Conservation (phyloP, 2,888 invertebrate genomes). For the Agonopterix heracliana region DNA sequence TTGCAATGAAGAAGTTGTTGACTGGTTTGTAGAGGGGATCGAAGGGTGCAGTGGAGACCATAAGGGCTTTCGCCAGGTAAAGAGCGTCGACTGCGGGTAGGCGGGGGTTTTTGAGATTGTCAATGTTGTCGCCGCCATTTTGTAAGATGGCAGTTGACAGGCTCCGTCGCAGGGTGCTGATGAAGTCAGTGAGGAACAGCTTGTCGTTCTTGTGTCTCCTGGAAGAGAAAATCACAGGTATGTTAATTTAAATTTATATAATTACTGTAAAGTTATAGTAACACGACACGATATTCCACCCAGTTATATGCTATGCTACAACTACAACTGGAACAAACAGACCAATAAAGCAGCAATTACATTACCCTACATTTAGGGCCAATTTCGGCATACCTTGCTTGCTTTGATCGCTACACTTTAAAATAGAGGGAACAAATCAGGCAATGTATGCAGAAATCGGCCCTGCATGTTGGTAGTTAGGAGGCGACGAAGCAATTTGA, state of each 20-base stretch:
- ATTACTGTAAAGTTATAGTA: too few species aligned
- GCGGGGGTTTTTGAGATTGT: conserved; percentile 50
- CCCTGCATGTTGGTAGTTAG: too few species aligned
- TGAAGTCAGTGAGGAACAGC: conserved; percentile 80
- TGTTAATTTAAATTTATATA: background rate
- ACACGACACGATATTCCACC: too few species aligned
- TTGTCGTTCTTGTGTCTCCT: conserved; percentile 79
- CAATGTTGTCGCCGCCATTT: conserved; percentile 19
- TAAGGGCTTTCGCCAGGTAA: conserved; percentile 82
- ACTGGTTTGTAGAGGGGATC: conserved; percentile 86
- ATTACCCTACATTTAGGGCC: too few species aligned
- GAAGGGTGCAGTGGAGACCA: conserved; percentile 83
- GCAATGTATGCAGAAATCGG: too few species aligned
- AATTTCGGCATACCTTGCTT: too few species aligned
- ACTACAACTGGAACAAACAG: too few species aligned
- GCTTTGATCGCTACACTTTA: too few species aligned
- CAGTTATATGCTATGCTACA: too few species aligned
- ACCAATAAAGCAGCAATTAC: too few species aligned
- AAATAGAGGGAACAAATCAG: too few species aligned
- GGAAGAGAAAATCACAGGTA: conserved; percentile 19
- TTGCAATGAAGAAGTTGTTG: conserved; percentile 86
- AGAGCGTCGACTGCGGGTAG: conserved; percentile 79
- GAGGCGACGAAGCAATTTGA: too few species aligned
- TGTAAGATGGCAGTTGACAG: conserved; percentile 48
- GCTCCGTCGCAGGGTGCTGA: conserved; percentile 81